These are phyloP conservation scores for Brachylomia viminalis DNA, from an alignment of 2,888 invertebrate genomes.

Conservation along the genomic window DNA sequence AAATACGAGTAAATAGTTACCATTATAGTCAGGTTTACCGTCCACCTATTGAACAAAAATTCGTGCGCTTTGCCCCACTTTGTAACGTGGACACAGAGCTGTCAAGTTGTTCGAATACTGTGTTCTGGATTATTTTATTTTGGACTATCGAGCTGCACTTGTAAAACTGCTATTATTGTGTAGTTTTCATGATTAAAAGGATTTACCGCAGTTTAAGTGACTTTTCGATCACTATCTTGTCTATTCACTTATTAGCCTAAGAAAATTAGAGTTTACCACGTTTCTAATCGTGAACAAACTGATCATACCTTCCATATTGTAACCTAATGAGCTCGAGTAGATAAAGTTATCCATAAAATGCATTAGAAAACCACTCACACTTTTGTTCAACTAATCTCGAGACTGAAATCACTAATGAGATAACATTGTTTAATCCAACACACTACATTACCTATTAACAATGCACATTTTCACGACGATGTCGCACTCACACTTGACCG, in stretches of 20 bases:
- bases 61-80: too few species aligned
- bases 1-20: too few species aligned
- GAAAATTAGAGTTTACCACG: neutral
- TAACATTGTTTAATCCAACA: slow-evolving; percentile 6
- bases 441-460: slow-evolving; percentile 20
- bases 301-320: neutral
- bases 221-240: too few species aligned
- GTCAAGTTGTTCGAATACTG: too few species aligned
- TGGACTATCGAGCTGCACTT: too few species aligned
- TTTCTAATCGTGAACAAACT: neutral
- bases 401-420: slow-evolving; percentile 15
- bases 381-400: neutral
- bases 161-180: too few species aligned
- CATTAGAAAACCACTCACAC: neutral
- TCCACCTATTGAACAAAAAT: too few species aligned
- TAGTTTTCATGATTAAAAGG: too few species aligned
- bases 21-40: too few species aligned
- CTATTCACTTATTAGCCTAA: neutral
- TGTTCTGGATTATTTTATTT: too few species aligned
- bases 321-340: neutral
- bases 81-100: too few species aligned
- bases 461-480: slow-evolving; percentile 15
- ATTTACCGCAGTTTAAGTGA: too few species aligned
- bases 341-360: neutral
- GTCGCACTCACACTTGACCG: slow-evolving; percentile 23